Evolutionary conservation across 92 coral and sea anemone species (phyloP), one percentile per base, ranked within the genome.

Genomic region (Epizoanthus ramosus): DNA sequence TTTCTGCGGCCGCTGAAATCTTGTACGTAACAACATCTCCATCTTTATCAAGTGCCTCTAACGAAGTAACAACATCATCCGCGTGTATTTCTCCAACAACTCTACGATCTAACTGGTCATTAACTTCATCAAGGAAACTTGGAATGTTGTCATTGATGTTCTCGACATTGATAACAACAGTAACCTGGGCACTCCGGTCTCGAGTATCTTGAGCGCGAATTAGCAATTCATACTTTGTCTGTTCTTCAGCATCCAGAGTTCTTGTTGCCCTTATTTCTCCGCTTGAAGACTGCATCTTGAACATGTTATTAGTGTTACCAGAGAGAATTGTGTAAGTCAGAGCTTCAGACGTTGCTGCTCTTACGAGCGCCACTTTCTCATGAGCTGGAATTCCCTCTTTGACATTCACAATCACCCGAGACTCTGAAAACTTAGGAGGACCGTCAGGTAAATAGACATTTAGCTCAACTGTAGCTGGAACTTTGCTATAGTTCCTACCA

Each of bases 271-370:
- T 76, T 39, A 93, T 87, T 57, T 81, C 91, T 67, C 97, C 98
- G 3, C 87, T 86, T 58, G 97, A 90, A 19, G 93, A 89, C 19
- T 83, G 88, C 4, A 97, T 91, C 83, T 73, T 91, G 64, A 97
- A 93, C 77, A 97, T 87, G 9, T 89, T 93, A 57, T 79, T 83
- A 6, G 91, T 85, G 58, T 90, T 86, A 13, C 97, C 97, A 17
- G 87, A 61, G 21, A 75, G 31, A 16, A 94, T 90, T 75, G 89
- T 91, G 59, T 97, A 97, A 5, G 90, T 88, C 23, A 97, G 86
- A 14, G 95, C 99, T 84, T 94, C 97, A 0, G 99, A 94, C 3
- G 95, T 93, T 33, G 99, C 94, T 1, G 99, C 99, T 68, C 94
- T 93, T 9, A 92, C 97, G 18, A 97, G 97, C 41, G 94, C 94